A percentile compares a stretch with the other conserved stretches of the same genome.
Evolutionary conservation across 1,140 invertebrate species (phyloP).

Genomic region (Microvelia longipes): DNA sequence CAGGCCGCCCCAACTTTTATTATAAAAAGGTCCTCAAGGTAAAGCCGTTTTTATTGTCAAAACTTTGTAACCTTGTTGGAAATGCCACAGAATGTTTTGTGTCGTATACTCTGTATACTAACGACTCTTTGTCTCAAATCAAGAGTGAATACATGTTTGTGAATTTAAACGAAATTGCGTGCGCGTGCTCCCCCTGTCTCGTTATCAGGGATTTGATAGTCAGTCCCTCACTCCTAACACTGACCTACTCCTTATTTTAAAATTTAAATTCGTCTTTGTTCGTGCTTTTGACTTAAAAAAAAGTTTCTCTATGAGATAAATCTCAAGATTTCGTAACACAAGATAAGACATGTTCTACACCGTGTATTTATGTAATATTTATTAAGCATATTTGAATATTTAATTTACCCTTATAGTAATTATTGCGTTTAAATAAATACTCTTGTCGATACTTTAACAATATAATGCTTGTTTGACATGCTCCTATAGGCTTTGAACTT

Average conservation of each 20-base stretch:
- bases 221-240: no score
- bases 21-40: background rate
- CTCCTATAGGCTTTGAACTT: no score
- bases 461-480: no score
- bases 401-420: no score
- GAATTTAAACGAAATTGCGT: no score
- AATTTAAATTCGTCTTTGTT: background rate
- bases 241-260: background rate
- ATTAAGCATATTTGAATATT: no score
- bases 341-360: no score
- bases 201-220: background rate
- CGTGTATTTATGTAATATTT: no score
- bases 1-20: background rate
- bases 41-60: background rate
- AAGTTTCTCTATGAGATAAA: no score
- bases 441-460: no score
- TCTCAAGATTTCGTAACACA: no score
- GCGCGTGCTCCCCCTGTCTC: background rate
- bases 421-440: no score
- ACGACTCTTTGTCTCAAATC: background rate
- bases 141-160: background rate
- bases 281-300: background rate
- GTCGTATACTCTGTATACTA: background rate
- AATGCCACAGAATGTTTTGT: background rate
- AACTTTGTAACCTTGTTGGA: background rate